These are phyloP conservation scores for Ophioninae sp. DNA, from an alignment of 2,888 invertebrate genomes.

Conservation along the genomic window DNA sequence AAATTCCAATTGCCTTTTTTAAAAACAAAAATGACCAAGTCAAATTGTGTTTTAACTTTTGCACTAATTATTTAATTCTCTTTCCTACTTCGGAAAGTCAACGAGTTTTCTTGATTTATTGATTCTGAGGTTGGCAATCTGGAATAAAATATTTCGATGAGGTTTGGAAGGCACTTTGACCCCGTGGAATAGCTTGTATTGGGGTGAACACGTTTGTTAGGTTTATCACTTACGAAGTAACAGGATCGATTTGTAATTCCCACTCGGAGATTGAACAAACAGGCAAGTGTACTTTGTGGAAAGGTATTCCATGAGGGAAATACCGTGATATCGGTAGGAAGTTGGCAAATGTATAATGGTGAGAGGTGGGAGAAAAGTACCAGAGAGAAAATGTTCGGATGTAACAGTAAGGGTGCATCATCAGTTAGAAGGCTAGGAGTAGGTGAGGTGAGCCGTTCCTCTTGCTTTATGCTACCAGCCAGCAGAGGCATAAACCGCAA, in stretches of 20 bases:
- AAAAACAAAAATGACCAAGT: too few species aligned
- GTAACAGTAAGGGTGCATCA: constrained; percentile 51
- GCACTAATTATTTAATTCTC: too few species aligned
- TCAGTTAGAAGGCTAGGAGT: constrained; percentile 43
- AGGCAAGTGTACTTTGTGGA: constrained; percentile 16
- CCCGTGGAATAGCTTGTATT: not conserved
- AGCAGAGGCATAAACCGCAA: constrained; percentile 80
- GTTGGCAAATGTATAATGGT: constrained; percentile 41
- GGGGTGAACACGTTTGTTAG: not conserved
- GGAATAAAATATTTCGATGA: not conserved
- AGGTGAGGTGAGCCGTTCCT: constrained; percentile 43
- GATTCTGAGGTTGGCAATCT: not conserved
- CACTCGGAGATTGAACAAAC: constrained; percentile 17
- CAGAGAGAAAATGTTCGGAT: constrained; percentile 38
- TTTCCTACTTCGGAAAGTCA: too few species aligned
- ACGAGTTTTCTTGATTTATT: not conserved
- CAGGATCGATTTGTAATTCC: constrained; percentile 33
- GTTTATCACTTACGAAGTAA: constrained; percentile 6
- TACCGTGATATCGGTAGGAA: constrained; percentile 43
- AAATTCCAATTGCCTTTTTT: too few species aligned
- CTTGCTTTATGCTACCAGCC: constrained; percentile 64
- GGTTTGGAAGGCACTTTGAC: not conserved
- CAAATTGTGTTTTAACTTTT: too few species aligned
- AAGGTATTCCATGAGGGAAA: constrained; percentile 23
- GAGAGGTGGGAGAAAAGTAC: constrained; percentile 28